Conservation (phyloP, 2,797 vertebrate genomes). For the Anisognathus igniventris region DNA sequence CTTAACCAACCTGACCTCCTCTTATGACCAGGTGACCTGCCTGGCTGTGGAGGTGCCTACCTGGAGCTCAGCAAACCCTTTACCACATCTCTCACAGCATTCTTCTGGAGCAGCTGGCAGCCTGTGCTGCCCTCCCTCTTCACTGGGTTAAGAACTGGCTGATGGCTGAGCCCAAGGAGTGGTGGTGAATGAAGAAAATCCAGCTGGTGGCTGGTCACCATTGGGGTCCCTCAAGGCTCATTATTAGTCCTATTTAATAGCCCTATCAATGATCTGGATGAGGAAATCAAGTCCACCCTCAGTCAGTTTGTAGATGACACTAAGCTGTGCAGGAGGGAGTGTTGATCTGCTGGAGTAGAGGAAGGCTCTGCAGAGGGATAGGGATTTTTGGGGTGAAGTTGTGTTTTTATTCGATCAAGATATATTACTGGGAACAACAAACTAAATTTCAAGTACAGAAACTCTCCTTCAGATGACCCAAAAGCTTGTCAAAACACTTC, state of each 20-base stretch:
- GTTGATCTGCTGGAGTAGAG: not conserved
- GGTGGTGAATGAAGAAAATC: not conserved
- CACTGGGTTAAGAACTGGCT: not conserved
- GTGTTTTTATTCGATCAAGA: not conserved
- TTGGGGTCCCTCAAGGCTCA: not conserved
- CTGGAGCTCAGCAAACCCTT: not conserved
- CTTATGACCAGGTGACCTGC: no score
- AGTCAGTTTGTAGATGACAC: not conserved
- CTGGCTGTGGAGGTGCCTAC: not conserved
- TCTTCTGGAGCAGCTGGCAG: not conserved
- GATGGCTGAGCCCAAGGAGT: not conserved
- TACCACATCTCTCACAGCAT: no score
- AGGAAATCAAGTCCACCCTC: not conserved
- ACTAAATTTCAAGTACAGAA: not conserved
- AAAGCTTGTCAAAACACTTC: not conserved
- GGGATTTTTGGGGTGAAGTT: not conserved
- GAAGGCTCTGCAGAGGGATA: not conserved
- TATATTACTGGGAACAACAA: not conserved
- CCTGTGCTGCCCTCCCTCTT: not conserved
- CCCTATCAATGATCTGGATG: not conserved
- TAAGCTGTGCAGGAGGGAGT: not conserved
- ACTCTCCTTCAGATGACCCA: not conserved
- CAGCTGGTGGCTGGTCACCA: not conserved
- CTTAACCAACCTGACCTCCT: not conserved
- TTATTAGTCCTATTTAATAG: not conserved